Percentiles rank a stretch among this genome's conserved stretches.
phyloP scores from a whole-genome alignment of 2,888 invertebrate species.

The Phorcus lineatus region DNA sequence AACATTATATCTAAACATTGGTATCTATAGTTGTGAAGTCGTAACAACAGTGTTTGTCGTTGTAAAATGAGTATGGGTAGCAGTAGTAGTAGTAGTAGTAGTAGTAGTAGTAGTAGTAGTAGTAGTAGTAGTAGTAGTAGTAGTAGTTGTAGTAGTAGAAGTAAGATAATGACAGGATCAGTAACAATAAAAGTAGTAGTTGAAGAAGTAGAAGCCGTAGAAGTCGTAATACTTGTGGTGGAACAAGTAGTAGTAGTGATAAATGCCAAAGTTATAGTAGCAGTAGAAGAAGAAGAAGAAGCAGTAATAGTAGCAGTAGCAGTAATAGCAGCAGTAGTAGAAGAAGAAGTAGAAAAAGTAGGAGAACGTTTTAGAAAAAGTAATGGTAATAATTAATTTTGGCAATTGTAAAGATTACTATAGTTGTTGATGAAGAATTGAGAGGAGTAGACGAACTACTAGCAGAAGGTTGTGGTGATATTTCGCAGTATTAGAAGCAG shows the following conservation, averaged over 20 bases:
- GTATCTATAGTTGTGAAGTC: slow-evolving; percentile 21
- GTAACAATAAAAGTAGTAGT: slow-evolving; percentile 24
- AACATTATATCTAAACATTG: too few species aligned
- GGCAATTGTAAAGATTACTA: too few species aligned
- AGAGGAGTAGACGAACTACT: too few species aligned
- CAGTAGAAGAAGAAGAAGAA: neutral
- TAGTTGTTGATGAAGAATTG: too few species aligned
- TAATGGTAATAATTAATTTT: slow-evolving; percentile 17
- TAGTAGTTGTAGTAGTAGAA: slow-evolving; percentile 29
- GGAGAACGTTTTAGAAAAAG: slow-evolving; percentile 8
- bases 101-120: slow-evolving; percentile 5
- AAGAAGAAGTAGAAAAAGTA: slow-evolving; percentile 29
- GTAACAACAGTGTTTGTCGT: slow-evolving; percentile 13
- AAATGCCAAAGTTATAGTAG: slow-evolving; percentile 24
- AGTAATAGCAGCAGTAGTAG: slow-evolving; percentile 29
- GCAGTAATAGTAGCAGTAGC: neutral
- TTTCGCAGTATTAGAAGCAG: too few species aligned
- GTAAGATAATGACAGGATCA: slow-evolving; percentile 28
- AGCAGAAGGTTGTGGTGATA: too few species aligned
- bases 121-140: slow-evolving; percentile 25
- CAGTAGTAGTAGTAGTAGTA: neutral
- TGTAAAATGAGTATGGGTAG: slow-evolving; percentile 1
- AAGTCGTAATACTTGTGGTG: slow-evolving; percentile 26
- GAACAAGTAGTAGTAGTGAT: slow-evolving; percentile 24
- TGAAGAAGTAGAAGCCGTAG: slow-evolving; percentile 14